Base-by-base conservation (phyloP, 1,140 invertebrate genomes). In the Nasonia vitripennis region DNA sequence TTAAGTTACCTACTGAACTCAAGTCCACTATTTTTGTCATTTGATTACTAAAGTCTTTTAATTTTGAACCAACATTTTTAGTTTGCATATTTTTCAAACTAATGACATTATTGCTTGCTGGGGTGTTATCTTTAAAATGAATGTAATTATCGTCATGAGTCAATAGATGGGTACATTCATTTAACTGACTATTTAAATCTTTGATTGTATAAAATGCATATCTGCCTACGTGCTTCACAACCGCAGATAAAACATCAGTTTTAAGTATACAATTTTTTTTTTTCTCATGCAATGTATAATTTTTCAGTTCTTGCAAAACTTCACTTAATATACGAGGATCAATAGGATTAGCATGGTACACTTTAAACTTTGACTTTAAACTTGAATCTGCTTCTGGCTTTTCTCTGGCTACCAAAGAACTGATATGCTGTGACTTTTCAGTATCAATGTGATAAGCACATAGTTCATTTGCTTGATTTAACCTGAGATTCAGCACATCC, bases 371-470 rank as follows among this genome's bases (percentile, higher is more conserved):
- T 62, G 11, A 7, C 20, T 73, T 85, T 1, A 14, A 7, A 67
- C 45, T 55, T n/a, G 20, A 11, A 10, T 17, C 3, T 20, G 45
- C 0, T 11, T 73, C n/a, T 75, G 81, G 14, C 7, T 27, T 86
- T 51, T 92, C 90, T 17, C 84, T 81, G 1, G 70, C n/a, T 0
- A 92, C 89, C 3, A 92, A 83, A 0, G 83, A 75, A 41, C 86
- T 90, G 14, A 92, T 86, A 11, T 92, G 91, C 17, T 83, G 85
- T 0, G 87, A 84, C 55, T 90, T 90, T 1, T 90, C 87, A 3
- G 87, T 82, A 1, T 87, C 86, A 0, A 91, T 86, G 14, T 88
- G 88, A 27, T 71, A 78, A 0, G 88, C 85, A 17, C 87, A 88
- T 23, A 86, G 17, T 2, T 20, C 31, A 20, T 86, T 82, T 17